phyloP scores from a whole-genome alignment of 2,113 vertebrate genomes.

The Indicator maculatus region DNA sequence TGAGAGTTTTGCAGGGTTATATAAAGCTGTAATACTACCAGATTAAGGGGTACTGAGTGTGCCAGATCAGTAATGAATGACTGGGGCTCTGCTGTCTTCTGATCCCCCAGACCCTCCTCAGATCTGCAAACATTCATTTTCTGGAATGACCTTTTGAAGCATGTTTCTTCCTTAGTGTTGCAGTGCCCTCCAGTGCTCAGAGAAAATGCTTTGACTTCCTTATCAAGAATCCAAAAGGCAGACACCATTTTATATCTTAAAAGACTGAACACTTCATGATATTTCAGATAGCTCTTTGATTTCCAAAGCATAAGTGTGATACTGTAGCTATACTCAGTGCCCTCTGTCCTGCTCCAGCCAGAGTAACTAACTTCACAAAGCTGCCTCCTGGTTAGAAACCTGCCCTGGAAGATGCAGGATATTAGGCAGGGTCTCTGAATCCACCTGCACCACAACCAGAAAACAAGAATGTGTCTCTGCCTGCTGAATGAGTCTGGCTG shows the following conservation, averaged over 20 bases:
- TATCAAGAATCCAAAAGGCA: background rate
- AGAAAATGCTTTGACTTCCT: background rate
- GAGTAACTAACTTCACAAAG: background rate
- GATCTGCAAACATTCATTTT: slow-evolving; percentile 10
- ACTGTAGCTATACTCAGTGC: background rate
- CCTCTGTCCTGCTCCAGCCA: background rate
- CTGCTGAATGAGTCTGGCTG: background rate
- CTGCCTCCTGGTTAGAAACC: background rate
- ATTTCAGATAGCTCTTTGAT: background rate
- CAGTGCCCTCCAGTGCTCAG: slow-evolving; percentile 73
- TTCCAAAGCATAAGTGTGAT: background rate
- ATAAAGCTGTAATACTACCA: slow-evolving; percentile 9
- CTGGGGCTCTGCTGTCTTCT: background rate
- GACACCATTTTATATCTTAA: slow-evolving; percentile 66
- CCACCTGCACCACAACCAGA: background rate
- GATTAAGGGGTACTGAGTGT: background rate
- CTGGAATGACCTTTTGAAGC: background rate
- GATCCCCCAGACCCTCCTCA: background rate
- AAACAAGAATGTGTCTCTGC: background rate
- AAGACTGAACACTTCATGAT: background rate
- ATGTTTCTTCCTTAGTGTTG: background rate
- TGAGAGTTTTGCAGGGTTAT: background rate
- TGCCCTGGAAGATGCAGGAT: background rate
- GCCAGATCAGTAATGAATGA: background rate
- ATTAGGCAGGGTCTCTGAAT: background rate